Base-by-base conservation (phyloP, 2,888 invertebrate species). In the Euclidia mi region DNA sequence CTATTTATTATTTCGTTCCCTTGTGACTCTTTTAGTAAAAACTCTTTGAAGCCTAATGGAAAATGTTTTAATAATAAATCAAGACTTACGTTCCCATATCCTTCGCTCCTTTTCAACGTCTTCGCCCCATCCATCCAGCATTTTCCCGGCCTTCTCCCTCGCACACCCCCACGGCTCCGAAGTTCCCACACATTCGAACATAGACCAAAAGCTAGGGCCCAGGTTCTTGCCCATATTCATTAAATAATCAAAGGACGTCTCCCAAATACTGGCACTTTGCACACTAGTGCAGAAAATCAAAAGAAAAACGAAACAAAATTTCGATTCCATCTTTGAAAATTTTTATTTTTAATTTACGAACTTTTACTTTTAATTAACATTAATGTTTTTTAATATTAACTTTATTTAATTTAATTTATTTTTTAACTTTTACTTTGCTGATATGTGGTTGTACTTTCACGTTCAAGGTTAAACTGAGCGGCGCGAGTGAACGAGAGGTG, bases 161-260 rank as follows among this genome's bases (percentile, higher is more conserved):
- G 95, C 95, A 88, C 96, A 96, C 6, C 79, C 78, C 95, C 95
- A 95, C 6, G 94, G 90, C 29, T 95, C 89, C 0, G 89, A 81
- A 7, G 92, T 87, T 0, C 91, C 86, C 29, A 95, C 89, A 81
- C 96, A 96, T 60, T 95, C 90, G 50, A 95, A 79, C 45, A 96
- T 78, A 2, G 95, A 91, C 85, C 95, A 82, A 43, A 96, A 91
- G 82, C 94, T 95, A 1, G 95, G 95, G 28, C 92, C 92, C 34
- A 93, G 72, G 77, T 73, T 90, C 50, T 89, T 92, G 0, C 93
- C 91, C 2, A 91, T 77, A 79, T 78, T 91, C 71, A 90, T 76
- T 6, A 94, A 85, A 84, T 92, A 93, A 17, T 91, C 90, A 48
- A 92, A 94, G 0, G 92, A 90, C 1, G 79, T 79, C 14, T 93